Conservation (phyloP, 2,113 vertebrate genomes). For the Paradoxurus hermaphroditus region DNA sequence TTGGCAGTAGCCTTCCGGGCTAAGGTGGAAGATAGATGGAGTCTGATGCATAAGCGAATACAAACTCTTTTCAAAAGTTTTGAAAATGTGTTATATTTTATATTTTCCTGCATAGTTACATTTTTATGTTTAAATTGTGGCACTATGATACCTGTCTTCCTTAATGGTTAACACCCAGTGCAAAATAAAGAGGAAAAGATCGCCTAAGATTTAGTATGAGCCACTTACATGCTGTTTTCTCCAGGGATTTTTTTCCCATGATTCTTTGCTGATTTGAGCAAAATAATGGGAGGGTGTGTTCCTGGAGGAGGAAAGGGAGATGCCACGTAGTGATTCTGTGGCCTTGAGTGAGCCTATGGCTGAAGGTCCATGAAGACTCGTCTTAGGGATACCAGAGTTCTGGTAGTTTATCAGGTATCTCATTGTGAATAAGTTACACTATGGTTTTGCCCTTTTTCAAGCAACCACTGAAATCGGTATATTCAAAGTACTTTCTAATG, state of each 20-base stretch:
- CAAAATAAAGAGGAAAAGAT: background rate
- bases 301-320: background rate
- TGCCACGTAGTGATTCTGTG: background rate
- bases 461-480: background rate
- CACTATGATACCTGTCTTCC: background rate
- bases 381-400: background rate
- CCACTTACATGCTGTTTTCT: background rate
- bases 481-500: background rate
- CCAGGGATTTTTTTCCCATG: background rate
- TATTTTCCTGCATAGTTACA: background rate
- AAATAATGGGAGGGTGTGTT: background rate
- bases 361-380: too few relatives aligned
- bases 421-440: background rate
- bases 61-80: background rate
- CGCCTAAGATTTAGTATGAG: background rate
- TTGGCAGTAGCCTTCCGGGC: background rate
- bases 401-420: background rate
- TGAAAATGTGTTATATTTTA: background rate
- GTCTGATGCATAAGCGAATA: background rate
- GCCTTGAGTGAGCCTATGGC: background rate
- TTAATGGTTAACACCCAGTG: background rate
- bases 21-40: background rate
- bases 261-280: background rate
- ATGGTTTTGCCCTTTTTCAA: background rate
- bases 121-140: background rate